Base-by-base conservation (phyloP, 2,113 vertebrate genomes). In the Xerus inauris region DNA sequence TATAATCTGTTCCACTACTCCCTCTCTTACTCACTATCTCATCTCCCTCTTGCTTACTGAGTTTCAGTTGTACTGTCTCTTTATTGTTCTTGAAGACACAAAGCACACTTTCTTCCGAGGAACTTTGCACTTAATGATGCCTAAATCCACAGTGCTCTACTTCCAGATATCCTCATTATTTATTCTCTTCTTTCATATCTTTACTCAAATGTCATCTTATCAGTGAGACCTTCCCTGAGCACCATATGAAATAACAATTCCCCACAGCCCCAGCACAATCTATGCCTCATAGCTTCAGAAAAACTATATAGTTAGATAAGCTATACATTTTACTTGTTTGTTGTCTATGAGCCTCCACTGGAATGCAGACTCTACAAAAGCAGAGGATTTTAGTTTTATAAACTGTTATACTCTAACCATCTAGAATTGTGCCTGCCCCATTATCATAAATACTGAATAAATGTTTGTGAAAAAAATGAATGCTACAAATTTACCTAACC, bases 381-480 rank as follows among this genome's bases (percentile, higher is more conserved):
- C 22, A 82, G 77, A 45, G 9, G 42, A 20, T 65, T 84, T 91
- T 59, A 85, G 47, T 72, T 91, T 92, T 76, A 69, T 89, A 72
- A 85, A 77, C 35, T 79, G 0, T 94, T 65, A 38, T 49, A 59
- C 91, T 71, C 87, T 51, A 20, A 82, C 47, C 32, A 75, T 38
- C 62, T 90, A 85, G 42, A 57, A 69, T 67, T 69, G 42, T 87
- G 10, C 57, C 32, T 71, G 3, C 2, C 28, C 8, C 42, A 11
- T n/a, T n/a, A n/a, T 93, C 28, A 24, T 45, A 95, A 81, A 59
- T 7, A 71, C 35, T 91, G 28, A 72, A 8, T 73, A 95, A 94
- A 71, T 95, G 49, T 51, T 87, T 93, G 19, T 89, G 35, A 19
- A 93, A 42, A 69, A 6, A 47, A 47, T 93, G 42, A 89, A 89